Percentiles rank a stretch among this genome's conserved stretches.
These are phyloP conservation scores for Stercorarius parasiticus DNA, from an alignment of 2,113 vertebrate species.

Conservation along the genomic window DNA sequence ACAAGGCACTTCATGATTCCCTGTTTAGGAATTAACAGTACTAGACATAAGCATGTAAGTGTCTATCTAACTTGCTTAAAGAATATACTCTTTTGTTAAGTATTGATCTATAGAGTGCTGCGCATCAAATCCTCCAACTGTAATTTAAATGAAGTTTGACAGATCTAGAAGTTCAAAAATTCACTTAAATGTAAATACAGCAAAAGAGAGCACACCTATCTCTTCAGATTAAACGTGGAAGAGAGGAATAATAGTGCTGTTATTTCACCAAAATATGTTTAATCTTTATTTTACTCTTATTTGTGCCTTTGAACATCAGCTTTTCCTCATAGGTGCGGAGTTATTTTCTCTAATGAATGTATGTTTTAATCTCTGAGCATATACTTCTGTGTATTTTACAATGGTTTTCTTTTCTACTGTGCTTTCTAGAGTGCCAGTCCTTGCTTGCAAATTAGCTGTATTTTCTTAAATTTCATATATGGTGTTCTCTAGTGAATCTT, in stretches of 20 bases:
- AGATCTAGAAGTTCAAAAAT: neutral
- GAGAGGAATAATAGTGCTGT: neutral
- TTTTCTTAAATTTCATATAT: neutral
- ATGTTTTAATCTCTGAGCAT: neutral
- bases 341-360: neutral
- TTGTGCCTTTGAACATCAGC: neutral
- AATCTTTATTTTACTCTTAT: neutral
- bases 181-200: neutral
- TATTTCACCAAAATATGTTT: neutral
- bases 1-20: neutral
- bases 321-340: neutral
- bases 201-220: neutral
- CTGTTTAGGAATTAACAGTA: neutral
- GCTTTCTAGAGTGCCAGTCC: neutral
- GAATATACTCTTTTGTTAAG: neutral
- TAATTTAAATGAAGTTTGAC: neutral
- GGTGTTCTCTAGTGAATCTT: neutral
- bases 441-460: neutral
- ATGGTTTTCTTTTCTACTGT: neutral
- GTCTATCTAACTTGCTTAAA: neutral
- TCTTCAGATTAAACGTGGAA: neutral
- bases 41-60: neutral
- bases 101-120: neutral
- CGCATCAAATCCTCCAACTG: neutral
- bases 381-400: neutral